Conservation (phyloP, 2,888 invertebrate species). For the Caenorhabditis drosophilae region DNA sequence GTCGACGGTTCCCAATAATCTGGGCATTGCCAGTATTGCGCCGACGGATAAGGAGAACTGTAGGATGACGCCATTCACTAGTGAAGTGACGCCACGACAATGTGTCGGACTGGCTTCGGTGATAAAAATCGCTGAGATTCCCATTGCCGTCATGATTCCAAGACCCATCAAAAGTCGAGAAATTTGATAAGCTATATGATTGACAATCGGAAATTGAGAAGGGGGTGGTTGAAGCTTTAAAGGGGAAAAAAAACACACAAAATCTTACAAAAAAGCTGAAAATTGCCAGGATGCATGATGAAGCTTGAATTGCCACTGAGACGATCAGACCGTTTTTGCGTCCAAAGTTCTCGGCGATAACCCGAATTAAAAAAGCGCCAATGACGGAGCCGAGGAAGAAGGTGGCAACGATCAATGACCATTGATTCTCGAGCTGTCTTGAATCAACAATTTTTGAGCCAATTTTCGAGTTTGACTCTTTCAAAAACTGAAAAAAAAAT, state of each 20-base stretch:
- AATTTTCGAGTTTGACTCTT: slow-evolving; percentile 5
- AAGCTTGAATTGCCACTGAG: slow-evolving; percentile 5
- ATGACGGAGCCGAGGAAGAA: slow-evolving; percentile 19
- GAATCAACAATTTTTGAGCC: background rate
- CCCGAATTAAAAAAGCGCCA: slow-evolving; percentile 17
- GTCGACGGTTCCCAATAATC: slow-evolving; percentile 10
- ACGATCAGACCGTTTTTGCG: slow-evolving; percentile 19
- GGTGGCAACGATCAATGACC: slow-evolving; percentile 24
- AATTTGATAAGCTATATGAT: slow-evolving; percentile 8
- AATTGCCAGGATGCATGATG: slow-evolving; percentile 13
- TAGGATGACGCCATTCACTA: slow-evolving; percentile 22
- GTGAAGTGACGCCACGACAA: slow-evolving; percentile 24
- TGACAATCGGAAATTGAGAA: slow-evolving; percentile 10
- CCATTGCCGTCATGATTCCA: slow-evolving; percentile 19
- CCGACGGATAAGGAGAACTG: slow-evolving; percentile 16
- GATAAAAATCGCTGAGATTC: slow-evolving; percentile 21
- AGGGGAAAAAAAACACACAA: background rate
- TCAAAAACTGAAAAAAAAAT: slow-evolving; percentile 17
- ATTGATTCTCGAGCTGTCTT: slow-evolving; percentile 17
- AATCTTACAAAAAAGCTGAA: slow-evolving; percentile 13
- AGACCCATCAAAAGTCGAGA: slow-evolving; percentile 23
- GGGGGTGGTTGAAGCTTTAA: too few relatives aligned
- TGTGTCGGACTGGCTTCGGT: slow-evolving; percentile 22
- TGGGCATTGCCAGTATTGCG: slow-evolving; percentile 24
- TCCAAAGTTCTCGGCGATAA: slow-evolving; percentile 17